Evolutionary conservation across 2,888 invertebrate genomes (phyloP).

Genomic region (Creontiades dilutus): DNA sequence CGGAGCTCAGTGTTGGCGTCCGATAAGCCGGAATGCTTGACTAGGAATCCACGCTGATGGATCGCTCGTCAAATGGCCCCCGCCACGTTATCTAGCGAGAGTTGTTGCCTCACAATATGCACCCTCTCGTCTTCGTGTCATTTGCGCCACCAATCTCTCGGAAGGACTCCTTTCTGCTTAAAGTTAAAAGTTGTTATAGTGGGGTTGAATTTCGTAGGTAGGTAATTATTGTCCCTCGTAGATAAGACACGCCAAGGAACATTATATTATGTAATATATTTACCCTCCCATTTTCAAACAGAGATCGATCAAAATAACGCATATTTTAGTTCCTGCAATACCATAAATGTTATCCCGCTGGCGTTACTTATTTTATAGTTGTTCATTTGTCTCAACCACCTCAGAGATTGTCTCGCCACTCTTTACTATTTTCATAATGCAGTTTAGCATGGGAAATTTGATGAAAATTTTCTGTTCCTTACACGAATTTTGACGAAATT

Average conservation of each 20-base stretch:
- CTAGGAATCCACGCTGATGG: constrained; percentile 57
- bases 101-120: constrained; percentile 41
- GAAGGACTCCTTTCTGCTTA: background rate
- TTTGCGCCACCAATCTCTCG: constrained; percentile 15
- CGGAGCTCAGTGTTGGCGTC: constrained; percentile 48
- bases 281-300: no score
- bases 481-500: no score
- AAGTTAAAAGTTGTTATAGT: background rate
- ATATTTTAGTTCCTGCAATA: no score
- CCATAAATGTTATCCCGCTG: no score
- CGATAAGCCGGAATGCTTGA: constrained; percentile 53
- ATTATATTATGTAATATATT: no score
- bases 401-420: no score
- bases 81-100: constrained; percentile 24
- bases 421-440: no score
- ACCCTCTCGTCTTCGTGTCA: constrained; percentile 32
- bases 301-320: no score
- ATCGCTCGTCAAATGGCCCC: constrained; percentile 52
- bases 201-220: background rate
- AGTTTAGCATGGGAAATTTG: no score
- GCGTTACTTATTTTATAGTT: no score
- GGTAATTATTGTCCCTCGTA: background rate
- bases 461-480: no score
- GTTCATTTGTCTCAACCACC: no score
- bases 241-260: background rate